Conservation (phyloP, 2,113 vertebrate species). For the Anguilla japonica region DNA sequence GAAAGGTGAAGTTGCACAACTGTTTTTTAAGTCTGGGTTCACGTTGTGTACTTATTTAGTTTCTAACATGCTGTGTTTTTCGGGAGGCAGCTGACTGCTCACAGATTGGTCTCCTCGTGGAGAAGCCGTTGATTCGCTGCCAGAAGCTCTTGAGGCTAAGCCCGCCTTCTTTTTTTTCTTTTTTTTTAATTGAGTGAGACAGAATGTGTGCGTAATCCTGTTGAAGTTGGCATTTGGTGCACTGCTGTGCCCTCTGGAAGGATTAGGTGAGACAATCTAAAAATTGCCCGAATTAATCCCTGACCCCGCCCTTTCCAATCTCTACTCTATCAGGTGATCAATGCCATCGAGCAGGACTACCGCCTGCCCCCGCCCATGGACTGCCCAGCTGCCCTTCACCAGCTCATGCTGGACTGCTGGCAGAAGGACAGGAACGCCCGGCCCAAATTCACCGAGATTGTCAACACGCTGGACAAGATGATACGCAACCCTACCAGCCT, state of each 20-base stretch:
- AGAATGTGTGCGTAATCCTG: constrained; percentile 7
- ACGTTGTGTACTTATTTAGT: neutral
- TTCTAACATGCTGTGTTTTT: neutral
- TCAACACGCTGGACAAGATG: constrained; percentile 98
- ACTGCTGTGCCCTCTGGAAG: neutral
- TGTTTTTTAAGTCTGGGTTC: neutral
- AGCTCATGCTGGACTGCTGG: constrained; percentile 98
- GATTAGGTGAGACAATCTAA: neutral
- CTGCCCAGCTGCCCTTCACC: constrained; percentile 92
- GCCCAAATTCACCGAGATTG: constrained; percentile 93
- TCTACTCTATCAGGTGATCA: constrained; percentile 81
- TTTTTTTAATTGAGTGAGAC: neutral
- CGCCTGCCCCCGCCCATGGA: constrained; percentile 97
- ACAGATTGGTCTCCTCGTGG: neutral
- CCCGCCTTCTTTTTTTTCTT: neutral
- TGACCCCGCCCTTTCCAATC: neutral
- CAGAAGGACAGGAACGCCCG: constrained; percentile 98
- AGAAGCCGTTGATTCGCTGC: neutral
- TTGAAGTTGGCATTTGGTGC: neutral
- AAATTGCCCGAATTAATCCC: neutral
- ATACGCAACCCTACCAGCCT: constrained; percentile 98
- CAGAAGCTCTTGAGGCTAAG: neutral
- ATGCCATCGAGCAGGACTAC: constrained; percentile 97
- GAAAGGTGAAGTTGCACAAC: neutral
- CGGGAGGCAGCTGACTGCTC: neutral